Evolutionary conservation across 2,888 invertebrate genomes (phyloP).

Genomic region (Tetragnatha montana): DNA sequence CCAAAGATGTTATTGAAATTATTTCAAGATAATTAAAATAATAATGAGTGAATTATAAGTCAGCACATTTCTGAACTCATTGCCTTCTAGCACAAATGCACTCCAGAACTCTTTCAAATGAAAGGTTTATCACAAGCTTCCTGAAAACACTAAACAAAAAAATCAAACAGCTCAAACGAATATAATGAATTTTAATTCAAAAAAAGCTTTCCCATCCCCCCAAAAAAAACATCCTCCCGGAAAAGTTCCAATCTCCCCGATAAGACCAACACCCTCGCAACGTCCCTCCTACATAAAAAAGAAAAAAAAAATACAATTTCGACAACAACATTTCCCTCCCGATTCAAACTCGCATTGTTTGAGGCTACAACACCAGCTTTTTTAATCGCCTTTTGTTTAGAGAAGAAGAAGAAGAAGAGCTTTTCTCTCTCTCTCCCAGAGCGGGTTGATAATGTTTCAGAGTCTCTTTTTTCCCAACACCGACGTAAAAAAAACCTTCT

Average conservation of each 20-base stretch:
- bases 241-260: constrained; percentile 48
- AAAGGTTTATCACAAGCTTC: neutral
- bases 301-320: constrained; percentile 27
- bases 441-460: constrained; percentile 59
- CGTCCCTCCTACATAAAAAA: neutral
- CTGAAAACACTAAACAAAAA: neutral
- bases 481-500: neutral
- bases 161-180: neutral
- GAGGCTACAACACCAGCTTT: constrained; percentile 53
- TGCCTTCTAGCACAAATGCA: neutral
- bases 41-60: too few species aligned
- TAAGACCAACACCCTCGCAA: constrained; percentile 27
- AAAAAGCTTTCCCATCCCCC: neutral
- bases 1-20: too few species aligned
- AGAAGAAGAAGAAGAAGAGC: constrained; percentile 32
- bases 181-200: constrained; percentile 47
- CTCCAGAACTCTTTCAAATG: neutral
- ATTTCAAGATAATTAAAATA: too few species aligned
- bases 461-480: constrained; percentile 2
- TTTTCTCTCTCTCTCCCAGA: constrained; percentile 9
- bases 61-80: neutral
- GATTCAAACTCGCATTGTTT: constrained; percentile 52
- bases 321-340: constrained; percentile 56
- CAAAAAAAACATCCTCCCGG: constrained; percentile 13
- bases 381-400: constrained; percentile 65